Percentiles rank a stretch among this genome's conserved stretches.
Evolutionary conservation across 1,140 invertebrate species (phyloP).

Genomic region (Cyclina sinensis): DNA sequence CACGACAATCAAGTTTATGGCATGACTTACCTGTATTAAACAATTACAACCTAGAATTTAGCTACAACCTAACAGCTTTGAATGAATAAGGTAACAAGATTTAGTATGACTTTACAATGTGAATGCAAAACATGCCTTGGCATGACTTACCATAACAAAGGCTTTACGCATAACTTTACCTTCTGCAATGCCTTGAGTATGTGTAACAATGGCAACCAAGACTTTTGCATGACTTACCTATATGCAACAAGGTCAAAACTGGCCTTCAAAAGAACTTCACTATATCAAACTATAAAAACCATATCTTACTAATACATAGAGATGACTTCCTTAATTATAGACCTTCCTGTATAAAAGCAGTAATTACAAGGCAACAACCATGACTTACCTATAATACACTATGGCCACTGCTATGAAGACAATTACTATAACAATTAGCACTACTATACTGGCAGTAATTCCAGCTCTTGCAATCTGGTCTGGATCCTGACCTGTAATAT

Average conservation of each 20-base stretch:
- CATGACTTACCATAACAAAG: too few relatives aligned
- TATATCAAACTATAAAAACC: too few relatives aligned
- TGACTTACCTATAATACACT: conserved; percentile 29
- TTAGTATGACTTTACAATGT: too few relatives aligned
- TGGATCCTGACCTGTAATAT: conserved; percentile 20
- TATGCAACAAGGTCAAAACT: not conserved
- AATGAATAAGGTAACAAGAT: too few relatives aligned
- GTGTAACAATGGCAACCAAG: not conserved
- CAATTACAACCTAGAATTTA: not conserved
- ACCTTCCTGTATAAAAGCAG: too few relatives aligned
- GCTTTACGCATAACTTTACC: too few relatives aligned
- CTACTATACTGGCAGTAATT: conserved; percentile 61
- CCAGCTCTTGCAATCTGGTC: conserved; percentile 42
- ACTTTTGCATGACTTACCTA: not conserved
- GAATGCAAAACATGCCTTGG: too few relatives aligned
- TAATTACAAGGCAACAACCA: not conserved
- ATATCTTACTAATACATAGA: too few relatives aligned
- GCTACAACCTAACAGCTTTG: too few relatives aligned
- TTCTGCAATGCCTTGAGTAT: not conserved
- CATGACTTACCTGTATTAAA: not conserved
- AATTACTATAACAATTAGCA: conserved; percentile 53
- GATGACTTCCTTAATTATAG: too few relatives aligned
- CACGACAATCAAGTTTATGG: not conserved
- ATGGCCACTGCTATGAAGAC: conserved; percentile 55
- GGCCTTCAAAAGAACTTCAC: too few relatives aligned